Conservation (phyloP, 2,888 invertebrate species). For the Chelonus formosanus region DNA sequence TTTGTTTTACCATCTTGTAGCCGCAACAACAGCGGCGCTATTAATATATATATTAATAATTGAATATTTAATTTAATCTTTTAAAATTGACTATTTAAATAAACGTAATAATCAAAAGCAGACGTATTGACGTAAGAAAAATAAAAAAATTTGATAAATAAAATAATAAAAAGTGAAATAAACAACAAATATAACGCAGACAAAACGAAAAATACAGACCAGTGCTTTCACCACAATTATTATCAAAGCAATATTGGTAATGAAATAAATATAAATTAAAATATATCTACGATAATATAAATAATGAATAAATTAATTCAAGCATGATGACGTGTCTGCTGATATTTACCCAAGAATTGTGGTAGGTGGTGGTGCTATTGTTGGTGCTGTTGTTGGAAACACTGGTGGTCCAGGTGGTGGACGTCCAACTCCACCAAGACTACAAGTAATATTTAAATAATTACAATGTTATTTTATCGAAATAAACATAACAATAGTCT, state of each 20-base stretch:
- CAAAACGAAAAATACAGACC: constrained; percentile 27
- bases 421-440: constrained; percentile 57
- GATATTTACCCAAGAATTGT: constrained; percentile 59
- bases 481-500: constrained; percentile 6
- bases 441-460: constrained; percentile 39
- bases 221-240: neutral
- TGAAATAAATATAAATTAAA: constrained; percentile 21
- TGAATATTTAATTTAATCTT: constrained; percentile 1
- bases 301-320: constrained; percentile 20
- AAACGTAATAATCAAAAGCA: constrained; percentile 5
- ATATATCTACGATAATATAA: constrained; percentile 9
- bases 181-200: constrained; percentile 25
- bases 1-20: constrained; percentile 63
- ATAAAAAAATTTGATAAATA: constrained; percentile 10
- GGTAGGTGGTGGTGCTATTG: constrained; percentile 67
- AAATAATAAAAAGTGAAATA: neutral
- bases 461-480: neutral
- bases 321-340: neutral
- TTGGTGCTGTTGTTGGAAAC: constrained; percentile 65
- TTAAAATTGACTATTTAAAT: constrained; percentile 4
- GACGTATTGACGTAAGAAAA: neutral
- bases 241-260: neutral
- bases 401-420: constrained; percentile 62
- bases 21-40: constrained; percentile 65
- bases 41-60: constrained; percentile 39